Evolutionary conservation across 2,888 invertebrate species (phyloP).

Genomic region (Eupithecia vulgata): DNA sequence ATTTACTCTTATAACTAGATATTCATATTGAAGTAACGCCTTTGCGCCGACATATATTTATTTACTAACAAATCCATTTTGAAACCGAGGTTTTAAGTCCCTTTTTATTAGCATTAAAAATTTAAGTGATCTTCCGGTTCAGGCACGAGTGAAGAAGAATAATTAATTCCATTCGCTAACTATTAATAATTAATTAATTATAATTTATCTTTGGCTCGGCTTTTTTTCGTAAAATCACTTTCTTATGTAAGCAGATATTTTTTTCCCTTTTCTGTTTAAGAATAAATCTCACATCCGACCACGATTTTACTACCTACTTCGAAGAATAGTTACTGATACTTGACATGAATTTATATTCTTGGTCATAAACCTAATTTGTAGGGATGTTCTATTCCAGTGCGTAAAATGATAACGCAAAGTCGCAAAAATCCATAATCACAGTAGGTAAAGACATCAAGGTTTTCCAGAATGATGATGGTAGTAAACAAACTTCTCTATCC

Average conservation of each 20-base stretch:
- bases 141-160: neutral
- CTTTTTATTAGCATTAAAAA: neutral
- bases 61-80: neutral
- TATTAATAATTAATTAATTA: too few species aligned
- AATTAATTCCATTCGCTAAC: neutral
- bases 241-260: neutral
- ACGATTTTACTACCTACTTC: neutral
- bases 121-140: neutral
- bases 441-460: neutral
- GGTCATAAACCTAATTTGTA: neutral
- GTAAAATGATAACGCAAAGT: neutral
- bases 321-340: neutral
- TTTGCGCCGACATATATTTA: too few species aligned
- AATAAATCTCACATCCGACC: neutral
- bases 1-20: too few species aligned
- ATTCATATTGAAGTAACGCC: too few species aligned
- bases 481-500: neutral
- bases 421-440: neutral
- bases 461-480: neutral
- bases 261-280: neutral
- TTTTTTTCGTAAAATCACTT: neutral
- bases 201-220: neutral
- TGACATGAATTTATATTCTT: neutral
- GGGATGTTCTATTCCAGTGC: neutral
- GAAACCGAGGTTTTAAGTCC: neutral